Evolutionary conservation across 2,888 invertebrate species (phyloP), one percentile per base, ranked within the genome.

Genomic region (Gibbula magus): DNA sequence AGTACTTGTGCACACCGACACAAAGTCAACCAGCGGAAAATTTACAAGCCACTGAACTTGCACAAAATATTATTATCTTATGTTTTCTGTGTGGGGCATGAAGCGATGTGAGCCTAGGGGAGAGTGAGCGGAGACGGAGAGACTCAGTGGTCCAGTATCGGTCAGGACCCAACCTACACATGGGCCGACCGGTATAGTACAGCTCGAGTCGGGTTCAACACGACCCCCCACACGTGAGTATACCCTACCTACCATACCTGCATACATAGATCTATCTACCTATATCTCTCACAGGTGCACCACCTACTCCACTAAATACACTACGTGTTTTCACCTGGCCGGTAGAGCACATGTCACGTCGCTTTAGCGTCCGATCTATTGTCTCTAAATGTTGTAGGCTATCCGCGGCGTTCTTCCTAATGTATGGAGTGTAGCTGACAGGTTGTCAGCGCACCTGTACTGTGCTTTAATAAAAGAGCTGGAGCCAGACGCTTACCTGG

Each of bases 101-200:
- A 61, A 29, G 22, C 61, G 22, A 25, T 61, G 61, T 61, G 61
- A 5, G 29, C 25, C 29, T 22, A 61, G 3, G 22, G 61, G 25
- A 61, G 25, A 29, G 25, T 29, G 45, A 45, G 4, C 1, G 45
- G 13, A 13, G 45, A 45, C 10, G 13, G 8, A 45, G 10, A 45
- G 45, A 29, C 25, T n/a, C 61, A 61, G 25, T 25, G 74, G 74
- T 16, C 74, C 20, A n/a, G 67, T 29, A 67, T 35, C 67, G 67
- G n/a, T 20, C 74, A 22, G 22, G 25, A 25, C 51, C 74, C 22
- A 51, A 52, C 22, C 52, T 51, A 74, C 52, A 51, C 39, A 74
- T 74, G 74, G 74, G 22, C 51, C 74, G 74, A 51, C 51, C 51
- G 74, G 45, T 74, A 74, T 74, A 74, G 51, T n/a, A 51, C 29